These are phyloP conservation scores for Myotis pilosus DNA, from an alignment of 2,797 vertebrate genomes.

Conservation along the genomic window DNA sequence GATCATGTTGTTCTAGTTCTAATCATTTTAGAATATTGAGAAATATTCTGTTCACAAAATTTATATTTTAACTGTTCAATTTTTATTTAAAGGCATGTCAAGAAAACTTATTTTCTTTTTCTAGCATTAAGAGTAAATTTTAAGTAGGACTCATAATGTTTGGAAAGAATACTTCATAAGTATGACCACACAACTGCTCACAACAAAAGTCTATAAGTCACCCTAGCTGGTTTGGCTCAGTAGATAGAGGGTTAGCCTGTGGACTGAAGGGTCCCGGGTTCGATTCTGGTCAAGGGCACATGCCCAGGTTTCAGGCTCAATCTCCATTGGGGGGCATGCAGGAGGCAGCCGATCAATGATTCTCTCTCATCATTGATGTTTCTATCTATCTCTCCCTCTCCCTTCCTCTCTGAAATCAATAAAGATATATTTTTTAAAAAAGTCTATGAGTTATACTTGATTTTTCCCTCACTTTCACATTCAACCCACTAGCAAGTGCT, in stretches of 20 bases:
- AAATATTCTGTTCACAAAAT: neutral
- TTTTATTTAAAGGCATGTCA: neutral
- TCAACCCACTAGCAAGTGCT: neutral
- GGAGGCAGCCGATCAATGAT: no score
- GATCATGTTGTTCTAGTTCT: neutral
- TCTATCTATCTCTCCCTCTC: no score
- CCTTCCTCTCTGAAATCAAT: no score
- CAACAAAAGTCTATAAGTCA: neutral
- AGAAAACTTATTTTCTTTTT: neutral
- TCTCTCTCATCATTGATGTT: no score
- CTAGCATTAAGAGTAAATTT: neutral
- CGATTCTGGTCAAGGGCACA: no score
- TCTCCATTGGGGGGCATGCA: no score
- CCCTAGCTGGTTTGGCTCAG: no score
- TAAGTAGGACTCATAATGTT: neutral
- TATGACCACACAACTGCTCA: neutral
- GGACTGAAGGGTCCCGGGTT: no score
- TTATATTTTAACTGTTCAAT: neutral
- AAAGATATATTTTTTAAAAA: neutral
- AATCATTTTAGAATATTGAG: constrained; percentile 5
- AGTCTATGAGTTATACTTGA: neutral
- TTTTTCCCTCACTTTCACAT: neutral
- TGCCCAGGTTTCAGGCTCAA: no score
- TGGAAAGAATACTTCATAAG: neutral
- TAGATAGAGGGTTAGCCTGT: no score